Base-by-base conservation (phyloP, 1,140 invertebrate species). In the Trissolcus basalis region DNA sequence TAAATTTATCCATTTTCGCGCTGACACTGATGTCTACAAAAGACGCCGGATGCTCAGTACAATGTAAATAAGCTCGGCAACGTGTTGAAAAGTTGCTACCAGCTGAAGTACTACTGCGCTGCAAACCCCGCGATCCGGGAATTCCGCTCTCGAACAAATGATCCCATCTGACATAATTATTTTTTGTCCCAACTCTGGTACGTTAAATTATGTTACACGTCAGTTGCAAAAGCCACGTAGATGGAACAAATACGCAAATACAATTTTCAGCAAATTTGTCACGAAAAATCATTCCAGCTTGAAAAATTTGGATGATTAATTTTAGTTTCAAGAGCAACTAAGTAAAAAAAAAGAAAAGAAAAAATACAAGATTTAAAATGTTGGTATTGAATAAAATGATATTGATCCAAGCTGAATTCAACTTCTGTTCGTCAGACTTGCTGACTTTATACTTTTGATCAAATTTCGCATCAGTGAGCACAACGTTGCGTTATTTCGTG, bases 1-100 rank as follows among this genome's bases (percentile, higher is more conserved):
- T 58, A 72, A 72, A 72, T 72, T 72, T 59, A 59, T 58, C 60
- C 47, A 64, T 58, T 63, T 56, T 51, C 51, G 19, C 69, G 53
- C 50, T 64, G 69, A 50, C 59, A 56, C 54, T 64, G 53, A 72
- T 72, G 43, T 44, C 43, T 64, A 72, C 59, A 64, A 58, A 72
- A 72, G 47, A 54, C 59, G 60, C 54, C 69, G 60, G 54, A 59
- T 64, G 69, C 69, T 47, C 27, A 15, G 45, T 51, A 27, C 68
- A 63, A 63, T 71, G 51, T 72, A 64, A 72, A 72, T 72, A 72
- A 64, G 69, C 69, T 59, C 32, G 7, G 32, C 14, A 43, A 8
- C 53, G 58, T 15, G 60, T 33, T 72, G 69, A 72, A 64, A 64
- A 58, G 47, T 64, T 59, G 41, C 9, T 47, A 19, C 54, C 60